Evolutionary conservation across 2,888 invertebrate species (phyloP).

Genomic region (Holacanthella duospinosa): DNA sequence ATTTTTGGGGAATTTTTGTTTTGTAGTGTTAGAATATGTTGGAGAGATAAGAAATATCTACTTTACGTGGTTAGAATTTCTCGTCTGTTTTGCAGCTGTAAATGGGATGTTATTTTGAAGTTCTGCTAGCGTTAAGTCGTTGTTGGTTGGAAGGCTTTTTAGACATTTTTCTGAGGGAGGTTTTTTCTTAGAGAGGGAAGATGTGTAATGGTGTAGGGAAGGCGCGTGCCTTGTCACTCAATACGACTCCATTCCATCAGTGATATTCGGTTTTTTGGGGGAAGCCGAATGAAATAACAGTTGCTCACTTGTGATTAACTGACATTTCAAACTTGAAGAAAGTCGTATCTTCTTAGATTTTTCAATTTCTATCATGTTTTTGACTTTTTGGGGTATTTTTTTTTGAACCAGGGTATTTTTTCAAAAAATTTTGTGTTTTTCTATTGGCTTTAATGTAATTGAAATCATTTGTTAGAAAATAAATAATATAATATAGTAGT

Average conservation of each 20-base stretch:
- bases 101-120: too few species aligned
- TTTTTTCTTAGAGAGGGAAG: not conserved
- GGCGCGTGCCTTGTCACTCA: slow-evolving; percentile 3
- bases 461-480: too few species aligned
- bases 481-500: too few species aligned
- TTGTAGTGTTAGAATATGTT: not conserved
- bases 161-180: not conserved
- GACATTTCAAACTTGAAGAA: too few species aligned
- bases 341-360: too few species aligned
- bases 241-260: not conserved
- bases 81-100: too few species aligned
- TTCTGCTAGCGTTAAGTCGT: not conserved
- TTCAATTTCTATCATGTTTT: too few species aligned
- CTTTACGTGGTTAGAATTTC: too few species aligned
- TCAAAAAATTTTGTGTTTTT: too few species aligned
- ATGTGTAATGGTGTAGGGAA: not conserved
- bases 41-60: not conserved
- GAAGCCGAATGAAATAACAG: not conserved
- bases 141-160: not conserved
- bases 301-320: not conserved
- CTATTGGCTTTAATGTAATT: too few species aligned
- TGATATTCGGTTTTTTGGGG: not conserved
- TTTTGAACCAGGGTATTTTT: too few species aligned
- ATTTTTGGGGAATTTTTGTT: not conserved
- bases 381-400: too few species aligned